Evolutionary conservation across 1,140 invertebrate genomes (phyloP), one percentile per base, ranked within the genome.

Genomic region (Pseudomyrmex dendroicus): DNA sequence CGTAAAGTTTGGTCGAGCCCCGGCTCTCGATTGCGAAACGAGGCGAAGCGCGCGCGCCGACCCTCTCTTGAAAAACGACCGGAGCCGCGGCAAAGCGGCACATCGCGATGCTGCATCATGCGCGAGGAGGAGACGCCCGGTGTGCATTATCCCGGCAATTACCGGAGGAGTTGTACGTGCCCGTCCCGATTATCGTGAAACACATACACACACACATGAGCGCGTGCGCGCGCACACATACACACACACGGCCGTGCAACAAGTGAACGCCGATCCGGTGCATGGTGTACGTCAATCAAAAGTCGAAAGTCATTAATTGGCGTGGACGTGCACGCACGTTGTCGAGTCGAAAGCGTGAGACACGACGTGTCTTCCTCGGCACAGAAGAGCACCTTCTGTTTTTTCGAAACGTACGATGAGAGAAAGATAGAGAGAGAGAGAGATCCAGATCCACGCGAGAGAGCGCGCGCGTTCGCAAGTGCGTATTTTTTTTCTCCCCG

Each of bases 221-320:
- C 25, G 25, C 2, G 25, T 2, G 25, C 25, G 25, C 25, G 25
- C 25, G 3, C 2, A 7, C 35, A 48, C 56, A 73, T 20, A 56
- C 62, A 57, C 62, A 62, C 44, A 57, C 20, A 61, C 57, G 17
- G 5, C 20, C 44, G 57, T 67, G 67, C 61, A 86, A 84, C 84
- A 76, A 82, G 73, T 84, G 82, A 85, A 64, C 54, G 52, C 35
- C 52, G 54, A 54, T 70, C 72, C 72, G 72, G 61, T 56, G 48
- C 35, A 35, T 35, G 35, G 35, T 35, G 59, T 54, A 80, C 84
- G 87, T 86, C 87, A 83, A 86, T 89, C 87, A 89, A 89, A 88
- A 89, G 73, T 86, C 86, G 87, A 89, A 86, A 89, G 80, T 59
- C 84, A 86, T 88, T 89, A 89, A 89, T 89, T 89, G 87, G 62